Evolutionary conservation across 1,140 invertebrate genomes (phyloP), one percentile per base, ranked within the genome.

Genomic region (Dendroctonus valens): DNA sequence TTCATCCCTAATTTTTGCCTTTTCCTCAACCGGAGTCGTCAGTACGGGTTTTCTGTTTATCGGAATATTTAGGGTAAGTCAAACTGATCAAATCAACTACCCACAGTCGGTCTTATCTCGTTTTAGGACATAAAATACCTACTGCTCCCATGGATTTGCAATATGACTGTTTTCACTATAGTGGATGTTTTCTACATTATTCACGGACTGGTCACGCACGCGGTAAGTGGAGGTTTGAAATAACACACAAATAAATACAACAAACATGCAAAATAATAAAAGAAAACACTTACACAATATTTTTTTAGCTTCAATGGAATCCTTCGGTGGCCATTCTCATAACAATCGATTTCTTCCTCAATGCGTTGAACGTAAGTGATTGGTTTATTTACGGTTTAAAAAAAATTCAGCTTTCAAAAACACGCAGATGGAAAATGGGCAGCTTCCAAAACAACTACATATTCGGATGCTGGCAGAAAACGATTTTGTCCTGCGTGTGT

Each of bases 331-430:
- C 85, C 5, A 85, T 88, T 73, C 74, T 87, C 41, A 83, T 86
- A 72, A 87, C 85, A 0, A 61, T 87, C 70, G 84, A 86, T 72
- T 86, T 87, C 75, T 88, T 88, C 76, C 79, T 87, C 51, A 79
- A 84, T 41, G 80, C 82, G 42, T 76, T 87, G 69, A 86, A 87
- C 69, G 86, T 87, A 77, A 87, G 86, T 86, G 26, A 5, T 26
- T 26, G 26, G 26, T 26, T 26, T 26, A 26, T 26, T 26, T 26
- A 26, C 26, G 26, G 26, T 12, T 46, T 46, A 11, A 46, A 46
- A 46, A 46, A 9, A 2, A 46, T 11, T 4, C 12, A 46, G 26
- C 26, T 11, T 46, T 46, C 9, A 46, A 46, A 2, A 46, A 11
- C 12, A 46, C 1, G 12, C 1, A 4, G 12, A 46, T 26, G 26